Conservation (phyloP, 2,888 invertebrate species). For the Amblyjoppa proteus region DNA sequence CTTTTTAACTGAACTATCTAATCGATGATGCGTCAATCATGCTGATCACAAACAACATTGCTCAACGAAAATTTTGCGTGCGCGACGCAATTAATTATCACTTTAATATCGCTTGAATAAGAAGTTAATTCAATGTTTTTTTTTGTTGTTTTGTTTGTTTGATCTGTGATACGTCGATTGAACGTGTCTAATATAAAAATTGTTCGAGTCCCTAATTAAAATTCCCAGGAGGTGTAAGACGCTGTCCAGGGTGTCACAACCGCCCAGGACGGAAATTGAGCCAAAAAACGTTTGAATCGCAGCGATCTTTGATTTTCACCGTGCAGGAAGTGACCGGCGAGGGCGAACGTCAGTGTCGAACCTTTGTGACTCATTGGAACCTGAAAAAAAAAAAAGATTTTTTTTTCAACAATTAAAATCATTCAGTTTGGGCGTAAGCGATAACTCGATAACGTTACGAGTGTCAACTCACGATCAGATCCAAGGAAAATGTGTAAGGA, state of each 20-base stretch:
- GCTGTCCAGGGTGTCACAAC: constrained; percentile 90
- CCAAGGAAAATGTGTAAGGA: constrained; percentile 87
- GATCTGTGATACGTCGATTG: constrained; percentile 17
- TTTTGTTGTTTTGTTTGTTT: background rate
- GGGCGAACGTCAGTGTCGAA: constrained; percentile 87
- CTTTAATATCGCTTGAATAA: background rate
- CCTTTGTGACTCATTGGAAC: constrained; percentile 82
- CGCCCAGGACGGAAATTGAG: constrained; percentile 88
- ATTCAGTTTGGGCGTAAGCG: constrained; percentile 44
- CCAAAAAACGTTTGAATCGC: constrained; percentile 86
- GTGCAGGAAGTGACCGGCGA: constrained; percentile 88
- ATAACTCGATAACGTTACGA: background rate
- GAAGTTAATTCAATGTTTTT: constrained; percentile 19
- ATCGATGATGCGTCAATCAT: constrained; percentile 29
- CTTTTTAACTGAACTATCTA: constrained; percentile 36
- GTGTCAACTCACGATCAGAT: constrained; percentile 86
- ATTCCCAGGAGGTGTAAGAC: constrained; percentile 88
- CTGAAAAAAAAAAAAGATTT: constrained; percentile 78
- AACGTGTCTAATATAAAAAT: constrained; percentile 24
- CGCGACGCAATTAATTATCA: background rate
- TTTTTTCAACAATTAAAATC: constrained; percentile 13
- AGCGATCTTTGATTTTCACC: constrained; percentile 86
- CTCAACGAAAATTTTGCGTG: constrained; percentile 7
- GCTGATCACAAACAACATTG: constrained; percentile 26
- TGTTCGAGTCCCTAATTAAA: constrained; percentile 78